These are phyloP conservation scores for Montipora cactus DNA, from an alignment of 64 coral and sea anemone species.

Conservation along the genomic window DNA sequence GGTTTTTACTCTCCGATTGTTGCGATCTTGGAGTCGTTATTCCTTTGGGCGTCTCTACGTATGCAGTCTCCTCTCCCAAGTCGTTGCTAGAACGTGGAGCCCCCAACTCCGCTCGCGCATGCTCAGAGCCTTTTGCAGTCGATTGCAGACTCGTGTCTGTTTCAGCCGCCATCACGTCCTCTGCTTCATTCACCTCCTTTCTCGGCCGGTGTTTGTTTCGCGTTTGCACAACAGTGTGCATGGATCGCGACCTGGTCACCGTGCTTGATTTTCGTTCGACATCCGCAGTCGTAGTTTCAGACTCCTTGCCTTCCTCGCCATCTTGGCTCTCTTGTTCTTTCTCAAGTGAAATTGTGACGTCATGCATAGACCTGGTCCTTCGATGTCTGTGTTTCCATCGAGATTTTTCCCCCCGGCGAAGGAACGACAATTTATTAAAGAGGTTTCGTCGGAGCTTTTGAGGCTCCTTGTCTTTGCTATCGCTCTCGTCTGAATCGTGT, in stretches of 20 bases:
- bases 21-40: not conserved
- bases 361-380: constrained; percentile 39
- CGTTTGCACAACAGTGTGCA: constrained; percentile 1
- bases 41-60: not conserved
- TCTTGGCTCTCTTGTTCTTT: constrained; percentile 4
- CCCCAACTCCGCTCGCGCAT: not conserved
- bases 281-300: not conserved
- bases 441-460: constrained; percentile 19
- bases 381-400: constrained; percentile 10
- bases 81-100: not conserved
- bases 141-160: not conserved
- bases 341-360: constrained; percentile 10
- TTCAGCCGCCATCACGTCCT: not conserved
- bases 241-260: not conserved
- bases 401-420: constrained; percentile 25
- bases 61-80: not conserved
- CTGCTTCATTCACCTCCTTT: constrained; percentile 19
- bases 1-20: not conserved
- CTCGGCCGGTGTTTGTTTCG: not conserved
- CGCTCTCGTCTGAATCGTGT: constrained; percentile 45
- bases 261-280: not conserved
- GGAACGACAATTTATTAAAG: constrained; percentile 27
- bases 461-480: constrained; percentile 22
- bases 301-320: not conserved
- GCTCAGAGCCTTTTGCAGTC: not conserved